Base-by-base conservation (phyloP, 1,140 invertebrate genomes). In the Caerostris extrusa region DNA sequence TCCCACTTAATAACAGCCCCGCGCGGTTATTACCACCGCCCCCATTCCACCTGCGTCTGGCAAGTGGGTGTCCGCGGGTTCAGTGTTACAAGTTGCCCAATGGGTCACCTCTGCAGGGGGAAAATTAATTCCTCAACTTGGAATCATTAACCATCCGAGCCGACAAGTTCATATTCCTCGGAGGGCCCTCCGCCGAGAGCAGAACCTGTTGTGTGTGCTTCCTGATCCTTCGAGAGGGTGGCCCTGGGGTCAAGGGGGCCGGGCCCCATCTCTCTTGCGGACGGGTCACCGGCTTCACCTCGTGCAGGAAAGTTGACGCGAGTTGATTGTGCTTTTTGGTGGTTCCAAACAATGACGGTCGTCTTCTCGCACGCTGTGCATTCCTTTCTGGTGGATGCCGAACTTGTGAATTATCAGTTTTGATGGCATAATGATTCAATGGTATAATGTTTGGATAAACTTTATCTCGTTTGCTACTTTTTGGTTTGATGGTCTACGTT, bases 31-130 rank as follows among this genome's bases (percentile, higher is more conserved):
- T 77, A 77, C 71, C 71, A 0, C 50, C 71, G 0, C 50, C 69
- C 69, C 19, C 69, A 34, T 53, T 77, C 61, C 61, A n/a, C 71
- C 71, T 34, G 69, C 34, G 71, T 77, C 71, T 77, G 71, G 71
- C 69, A 64, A 12, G 71, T 77, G 71, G 71, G 71, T 77, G 71
- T 77, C 71, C 71, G 4, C 10, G 19, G 5, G 71, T 77, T 12
- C 71, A 77, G 71, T 77, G 71, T 77, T 77, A 77, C 71, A 77
- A 53, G 71, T 77, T 77, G 71, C 71, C 71, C 71, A 77, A 77
- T 77, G 50, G 71, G 71, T 77, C 71, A 53, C 71, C 71, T 77
- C 71, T 77, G 71, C 34, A 14, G 34, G 50, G 50, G 50, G 69
- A 5, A 12, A 77, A 77, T 77, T 77, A 77, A 77, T 77, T 77